Evolutionary conservation across 2,113 vertebrate species (phyloP), one percentile per base, ranked within the genome.

Genomic region (Corvus hawaiiensis): DNA sequence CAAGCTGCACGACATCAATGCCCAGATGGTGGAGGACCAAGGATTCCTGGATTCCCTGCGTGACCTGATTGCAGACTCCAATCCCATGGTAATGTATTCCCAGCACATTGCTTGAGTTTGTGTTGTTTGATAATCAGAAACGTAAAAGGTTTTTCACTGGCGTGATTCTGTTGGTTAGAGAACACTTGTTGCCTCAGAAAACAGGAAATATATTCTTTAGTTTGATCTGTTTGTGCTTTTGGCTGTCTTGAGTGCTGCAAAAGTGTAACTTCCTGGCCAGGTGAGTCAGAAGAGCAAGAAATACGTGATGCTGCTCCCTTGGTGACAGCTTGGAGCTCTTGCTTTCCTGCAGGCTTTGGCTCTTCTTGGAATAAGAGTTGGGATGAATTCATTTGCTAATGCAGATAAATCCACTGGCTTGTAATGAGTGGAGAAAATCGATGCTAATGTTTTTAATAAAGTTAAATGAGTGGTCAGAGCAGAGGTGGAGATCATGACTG

Each of bases 1-100:
- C 5, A 99, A 99, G 88, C 99, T 99, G 82, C 99, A 99, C 30
- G 99, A 99, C 97, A 99, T 99, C 97, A 99, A 99, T 4, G 99
- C 99, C 73, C 99, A 99, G 97, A 99, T 99, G 99, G 99, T 99
- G 94, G 99, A 99, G 97, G 99, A 99, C 94, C 99, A 99, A 89
- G 99, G 99, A 11, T 99, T 99, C 94, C 98, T 99, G 97, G 99
- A 99, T 95, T 99, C 99, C 19, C 97, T 99, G 74, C 98, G 99
- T 15, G 99, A 99, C 93, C 99, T 99, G 84, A 99, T 99, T 49
- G 99, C 99, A 9, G 99, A 99, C 97, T 99, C 99, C 92, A 99
- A 99, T 83, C 99, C 99, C 89, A 99, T 99, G 99, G 99, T 99
- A 95, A 95, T 5, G 33, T 58, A 1, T 20, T 54, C 12, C 16